Evolutionary conservation across 2,888 invertebrate species (phyloP).

Genomic region (Ethmia dodecea): DNA sequence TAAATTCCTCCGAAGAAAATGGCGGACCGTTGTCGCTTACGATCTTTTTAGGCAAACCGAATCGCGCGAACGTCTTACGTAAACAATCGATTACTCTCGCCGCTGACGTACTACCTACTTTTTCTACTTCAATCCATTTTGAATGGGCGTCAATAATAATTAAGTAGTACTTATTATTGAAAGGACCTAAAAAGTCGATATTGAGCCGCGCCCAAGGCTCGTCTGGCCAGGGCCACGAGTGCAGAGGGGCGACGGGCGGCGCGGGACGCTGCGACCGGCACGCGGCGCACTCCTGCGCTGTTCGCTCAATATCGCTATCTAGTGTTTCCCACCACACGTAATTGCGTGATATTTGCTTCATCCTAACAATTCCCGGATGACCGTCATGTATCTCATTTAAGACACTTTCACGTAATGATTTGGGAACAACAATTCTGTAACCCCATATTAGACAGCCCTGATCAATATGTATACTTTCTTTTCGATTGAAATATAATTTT

Average conservation of each 20-base stretch:
- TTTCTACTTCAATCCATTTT: slow-evolving; percentile 10
- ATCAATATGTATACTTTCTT: slow-evolving; percentile 18
- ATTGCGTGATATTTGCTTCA: slow-evolving; percentile 7
- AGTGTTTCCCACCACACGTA: slow-evolving; percentile 9
- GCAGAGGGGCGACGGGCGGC: background rate
- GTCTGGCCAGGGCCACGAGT: slow-evolving; percentile 6
- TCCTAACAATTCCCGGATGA: slow-evolving; percentile 12
- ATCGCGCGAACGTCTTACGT: slow-evolving; percentile 2
- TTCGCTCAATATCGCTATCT: slow-evolving; percentile 8
- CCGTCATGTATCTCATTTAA: slow-evolving; percentile 2
- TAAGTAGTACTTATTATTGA: slow-evolving; percentile 2
- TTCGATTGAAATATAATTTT: slow-evolving; percentile 14
- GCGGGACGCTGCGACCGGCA: background rate
- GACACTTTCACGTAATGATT: background rate
- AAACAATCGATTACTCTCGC: background rate
- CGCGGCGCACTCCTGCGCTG: background rate
- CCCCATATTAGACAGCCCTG: slow-evolving; percentile 11
- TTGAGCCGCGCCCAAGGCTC: slow-evolving; percentile 2
- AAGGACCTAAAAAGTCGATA: slow-evolving; percentile 7
- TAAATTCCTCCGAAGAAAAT: slow-evolving; percentile 4
- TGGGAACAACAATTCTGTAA: slow-evolving; percentile 3
- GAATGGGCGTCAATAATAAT: slow-evolving; percentile 6
- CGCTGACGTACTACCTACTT: slow-evolving; percentile 7
- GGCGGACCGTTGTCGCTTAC: slow-evolving; percentile 9
- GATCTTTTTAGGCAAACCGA: slow-evolving; percentile 1